These are phyloP conservation scores for Erpobdella octoculata DNA, from an alignment of 2,888 invertebrate species.

Conservation along the genomic window DNA sequence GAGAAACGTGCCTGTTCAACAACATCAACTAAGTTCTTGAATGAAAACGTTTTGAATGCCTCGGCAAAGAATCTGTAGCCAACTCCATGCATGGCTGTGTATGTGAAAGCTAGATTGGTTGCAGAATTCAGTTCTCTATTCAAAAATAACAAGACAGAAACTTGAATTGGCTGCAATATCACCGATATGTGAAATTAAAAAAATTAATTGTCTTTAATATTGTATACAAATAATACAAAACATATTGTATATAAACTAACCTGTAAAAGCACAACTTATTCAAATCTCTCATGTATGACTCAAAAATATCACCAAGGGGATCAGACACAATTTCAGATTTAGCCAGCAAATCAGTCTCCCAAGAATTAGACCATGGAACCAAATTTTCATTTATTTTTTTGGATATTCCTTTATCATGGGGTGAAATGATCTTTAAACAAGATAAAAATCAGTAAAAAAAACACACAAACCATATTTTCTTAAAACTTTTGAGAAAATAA, in stretches of 20 bases:
- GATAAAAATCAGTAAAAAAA: not conserved
- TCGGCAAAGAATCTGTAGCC: constrained; percentile 70
- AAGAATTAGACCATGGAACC: constrained; percentile 68
- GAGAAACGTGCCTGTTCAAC: constrained; percentile 28
- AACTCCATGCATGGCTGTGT: constrained; percentile 97
- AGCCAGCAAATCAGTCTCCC: constrained; percentile 59
- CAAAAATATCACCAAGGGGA: constrained; percentile 64
- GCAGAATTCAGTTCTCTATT: constrained; percentile 42
- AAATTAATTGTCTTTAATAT: too few relatives aligned
- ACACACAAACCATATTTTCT: not conserved
- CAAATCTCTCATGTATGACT: constrained; percentile 60
- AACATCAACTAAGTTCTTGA: constrained; percentile 55
- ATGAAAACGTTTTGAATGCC: constrained; percentile 68
- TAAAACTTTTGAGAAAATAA: not conserved
- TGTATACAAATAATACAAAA: too few relatives aligned
- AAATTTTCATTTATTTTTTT: constrained; percentile 68
- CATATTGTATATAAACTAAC: constrained; percentile 10
- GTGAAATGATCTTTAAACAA: constrained; percentile 68
- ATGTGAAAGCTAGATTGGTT: constrained; percentile 64
- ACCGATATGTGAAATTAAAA: too few relatives aligned
- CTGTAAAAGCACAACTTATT: constrained; percentile 26
- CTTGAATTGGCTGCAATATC: too few relatives aligned
- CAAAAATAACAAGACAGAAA: not conserved
- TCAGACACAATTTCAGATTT: constrained; percentile 60
- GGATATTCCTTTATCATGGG: constrained; percentile 80